Base-by-base conservation (phyloP, 2,888 invertebrate genomes). In the Mylabris sibirica region DNA sequence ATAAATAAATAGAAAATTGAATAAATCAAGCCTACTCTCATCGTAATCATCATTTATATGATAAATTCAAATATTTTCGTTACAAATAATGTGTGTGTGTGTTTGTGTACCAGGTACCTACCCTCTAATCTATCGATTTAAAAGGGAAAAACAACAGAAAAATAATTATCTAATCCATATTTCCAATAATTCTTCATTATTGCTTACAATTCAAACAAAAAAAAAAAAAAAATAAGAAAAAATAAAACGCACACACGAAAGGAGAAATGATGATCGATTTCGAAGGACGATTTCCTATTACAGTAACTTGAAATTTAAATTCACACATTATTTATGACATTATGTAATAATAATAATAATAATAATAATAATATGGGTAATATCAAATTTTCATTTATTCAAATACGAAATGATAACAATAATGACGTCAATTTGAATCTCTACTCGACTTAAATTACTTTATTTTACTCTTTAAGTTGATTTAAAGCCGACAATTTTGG, bases 271-370 rank as follows among this genome's bases (percentile, higher is more conserved):
- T 44, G 60, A 65, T 65, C 60, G 60, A 22, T 30, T 17, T 53
- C 9, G 34, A 53, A 49, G 34, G 53, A 57, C 49, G 57, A 53
- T 30, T 57, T 64, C 44, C 53, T 64, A 49, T 49, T 35, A 35
- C 20, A 57, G 53, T 5, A 53, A 22, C 60, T n/a, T 59, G 59
- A 57, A 57, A 26, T 57, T n/a, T 26, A 57, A 30, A 57, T 57
- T 57, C 57, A 57, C 57, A 57, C 57, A 24, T 26, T 26, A 57
- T 30, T 30, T 6, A 30, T 30, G 8, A 30, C 30, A 30, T 30
- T 30, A 30, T 30, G 30, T 57, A 26, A 57, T n/a, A 57, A 57
- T 57, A 57, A 57, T 26, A 26, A 22, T 53, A 53, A 53, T 53
- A 53, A 26, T 57, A n/a, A 26, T 3, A 26, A 57, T 26, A 26